Evolutionary conservation across 2,797 vertebrate species (phyloP).

Genomic region (Enteromius treurensis): DNA sequence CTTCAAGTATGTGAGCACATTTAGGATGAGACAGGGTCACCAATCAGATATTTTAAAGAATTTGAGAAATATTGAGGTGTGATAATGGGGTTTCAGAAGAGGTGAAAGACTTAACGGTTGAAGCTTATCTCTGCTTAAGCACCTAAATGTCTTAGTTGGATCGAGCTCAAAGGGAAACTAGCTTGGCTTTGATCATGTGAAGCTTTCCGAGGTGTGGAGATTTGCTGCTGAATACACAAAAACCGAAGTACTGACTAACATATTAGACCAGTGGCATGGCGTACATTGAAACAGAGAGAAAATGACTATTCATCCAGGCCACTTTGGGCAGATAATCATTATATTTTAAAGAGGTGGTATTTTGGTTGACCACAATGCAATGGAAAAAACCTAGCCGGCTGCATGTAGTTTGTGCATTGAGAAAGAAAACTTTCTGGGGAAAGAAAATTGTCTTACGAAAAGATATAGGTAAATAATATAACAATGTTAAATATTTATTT

Average conservation of each 20-base stretch:
- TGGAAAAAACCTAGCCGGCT: not conserved
- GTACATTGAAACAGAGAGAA: not conserved
- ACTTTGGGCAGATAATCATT: not conserved
- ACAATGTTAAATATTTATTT: not conserved
- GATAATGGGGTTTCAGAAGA: slow-evolving; percentile 18
- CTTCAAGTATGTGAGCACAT: not conserved
- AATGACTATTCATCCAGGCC: not conserved
- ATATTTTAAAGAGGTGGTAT: slow-evolving; percentile 1
- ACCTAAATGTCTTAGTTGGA: slow-evolving; percentile 20
- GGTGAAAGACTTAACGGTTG: slow-evolving; percentile 23
- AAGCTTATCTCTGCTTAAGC: slow-evolving; percentile 40
- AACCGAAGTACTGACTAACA: not conserved
- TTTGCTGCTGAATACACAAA: slow-evolving; percentile 14
- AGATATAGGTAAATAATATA: not conserved
- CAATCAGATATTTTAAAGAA: slow-evolving; percentile 6
- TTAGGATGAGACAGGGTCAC: not conserved
- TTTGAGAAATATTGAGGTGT: slow-evolving; percentile 25
- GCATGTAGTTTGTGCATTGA: slow-evolving; percentile 1
- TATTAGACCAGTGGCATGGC: not conserved
- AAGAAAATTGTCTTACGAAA: not conserved
- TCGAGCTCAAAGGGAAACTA: slow-evolving; percentile 37
- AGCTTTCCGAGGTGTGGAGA: slow-evolving; percentile 20
- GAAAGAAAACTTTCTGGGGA: not conserved
- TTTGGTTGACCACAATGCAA: slow-evolving; percentile 13
- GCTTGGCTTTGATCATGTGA: slow-evolving; percentile 41